A percentile compares a stretch with the other conserved stretches of the same genome.
Conservation (phyloP, 2,797 vertebrate genomes). For the Merluccius polli region DNA sequence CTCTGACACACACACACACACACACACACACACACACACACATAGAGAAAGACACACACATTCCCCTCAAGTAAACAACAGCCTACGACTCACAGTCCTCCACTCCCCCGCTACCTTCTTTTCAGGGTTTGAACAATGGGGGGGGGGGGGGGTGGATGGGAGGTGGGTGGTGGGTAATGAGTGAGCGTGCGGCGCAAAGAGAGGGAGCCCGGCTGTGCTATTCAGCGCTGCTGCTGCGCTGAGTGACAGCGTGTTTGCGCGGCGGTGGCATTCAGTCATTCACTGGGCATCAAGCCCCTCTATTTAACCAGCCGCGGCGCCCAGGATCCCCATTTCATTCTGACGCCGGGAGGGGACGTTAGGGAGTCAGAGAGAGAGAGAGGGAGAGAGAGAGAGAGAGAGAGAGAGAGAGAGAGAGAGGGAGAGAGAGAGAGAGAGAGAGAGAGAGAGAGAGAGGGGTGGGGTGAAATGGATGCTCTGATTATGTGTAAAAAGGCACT, state of each 20-base stretch:
- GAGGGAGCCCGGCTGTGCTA: conserved; percentile 15
- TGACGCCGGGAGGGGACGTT: conserved; percentile 23
- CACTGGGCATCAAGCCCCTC: conserved; percentile 35
- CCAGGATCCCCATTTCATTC: conserved; percentile 7
- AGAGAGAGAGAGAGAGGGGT: not conserved
- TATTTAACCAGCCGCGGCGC: conserved; percentile 41
- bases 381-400: not conserved
- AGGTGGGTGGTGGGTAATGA: conserved; percentile 11
- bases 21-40: too few species aligned
- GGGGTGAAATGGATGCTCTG: not conserved
- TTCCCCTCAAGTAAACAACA: too few species aligned
- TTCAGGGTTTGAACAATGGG: conserved; percentile 34
- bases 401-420: not conserved
- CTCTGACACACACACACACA: too few species aligned
- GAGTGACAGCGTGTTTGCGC: conserved; percentile 35
- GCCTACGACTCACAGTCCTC: too few species aligned
- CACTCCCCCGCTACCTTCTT: conserved; percentile 24
- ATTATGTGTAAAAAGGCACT: too few species aligned
- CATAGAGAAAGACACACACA: too few species aligned
- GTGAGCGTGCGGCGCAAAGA: conserved; percentile 6
- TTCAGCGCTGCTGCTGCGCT: conserved; percentile 26
- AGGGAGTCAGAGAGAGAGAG: conserved; percentile 3
- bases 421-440: conserved; percentile 10
- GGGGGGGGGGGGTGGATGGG: conserved; percentile 9
- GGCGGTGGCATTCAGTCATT: conserved; percentile 39